Evolutionary conservation across 2,797 vertebrate species (phyloP).

Genomic region (Bradypodion ventrale): DNA sequence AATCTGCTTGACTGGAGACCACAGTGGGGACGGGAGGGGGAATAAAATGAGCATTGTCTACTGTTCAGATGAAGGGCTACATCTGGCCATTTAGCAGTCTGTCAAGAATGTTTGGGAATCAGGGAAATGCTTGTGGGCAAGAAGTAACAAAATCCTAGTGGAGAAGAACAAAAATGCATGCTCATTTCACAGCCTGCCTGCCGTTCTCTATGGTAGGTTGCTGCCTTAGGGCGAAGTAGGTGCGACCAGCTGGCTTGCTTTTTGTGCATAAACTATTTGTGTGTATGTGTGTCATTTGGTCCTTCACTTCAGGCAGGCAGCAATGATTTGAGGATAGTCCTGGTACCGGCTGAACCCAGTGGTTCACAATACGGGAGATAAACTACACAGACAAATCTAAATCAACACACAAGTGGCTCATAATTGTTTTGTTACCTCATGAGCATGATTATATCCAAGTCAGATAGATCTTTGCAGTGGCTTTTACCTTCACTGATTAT

Average conservation of each 20-base stretch:
- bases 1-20: background rate
- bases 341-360: background rate
- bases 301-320: background rate
- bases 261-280: background rate
- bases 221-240: background rate
- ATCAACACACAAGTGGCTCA: background rate
- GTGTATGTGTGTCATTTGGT: background rate
- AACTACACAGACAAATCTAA: background rate
- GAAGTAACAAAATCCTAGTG: background rate
- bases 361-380: background rate
- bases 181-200: background rate
- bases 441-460: background rate
- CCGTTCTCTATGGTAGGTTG: background rate
- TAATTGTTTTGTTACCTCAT: background rate
- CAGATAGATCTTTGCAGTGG: no score
- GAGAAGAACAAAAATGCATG: background rate
- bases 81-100: background rate
- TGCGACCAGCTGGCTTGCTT: background rate
- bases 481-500: no score
- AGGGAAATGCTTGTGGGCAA: background rate
- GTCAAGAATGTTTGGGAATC: no score
- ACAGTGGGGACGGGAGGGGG: background rate
- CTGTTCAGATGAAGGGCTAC: no score
- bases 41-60: background rate
- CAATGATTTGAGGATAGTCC: no score